A percentile compares a stretch with the other conserved stretches of the same genome.
Conservation (phyloP, 2,888 invertebrate species). For the Drosophila nigricruria region DNA sequence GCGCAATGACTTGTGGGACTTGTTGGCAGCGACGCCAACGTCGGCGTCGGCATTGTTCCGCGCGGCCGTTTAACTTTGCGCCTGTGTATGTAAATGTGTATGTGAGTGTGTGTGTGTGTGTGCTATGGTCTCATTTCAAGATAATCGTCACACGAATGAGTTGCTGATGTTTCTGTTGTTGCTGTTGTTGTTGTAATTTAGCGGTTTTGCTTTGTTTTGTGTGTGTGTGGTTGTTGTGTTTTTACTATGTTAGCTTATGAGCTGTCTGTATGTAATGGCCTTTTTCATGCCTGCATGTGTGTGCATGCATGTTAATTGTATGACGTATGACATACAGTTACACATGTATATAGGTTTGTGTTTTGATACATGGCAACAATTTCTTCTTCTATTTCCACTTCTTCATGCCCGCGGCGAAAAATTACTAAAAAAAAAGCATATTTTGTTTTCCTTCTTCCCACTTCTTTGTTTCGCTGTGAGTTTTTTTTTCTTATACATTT, state of each 20-base stretch:
- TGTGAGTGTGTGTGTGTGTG: slow-evolving; percentile 40
- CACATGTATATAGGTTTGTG: background rate
- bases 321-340: slow-evolving; percentile 10
- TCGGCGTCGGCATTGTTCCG: slow-evolving; percentile 71
- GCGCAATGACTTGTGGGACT: slow-evolving; percentile 70
- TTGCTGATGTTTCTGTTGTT: slow-evolving; percentile 56
- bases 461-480: slow-evolving; percentile 41
- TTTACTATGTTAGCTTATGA: slow-evolving; percentile 32
- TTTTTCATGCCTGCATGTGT: slow-evolving; percentile 18
- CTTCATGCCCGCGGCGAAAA: slow-evolving; percentile 21
- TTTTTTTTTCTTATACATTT: slow-evolving; percentile 21
- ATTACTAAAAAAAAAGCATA: slow-evolving; percentile 1
- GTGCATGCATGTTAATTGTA: slow-evolving; percentile 16
- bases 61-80: slow-evolving; percentile 76
- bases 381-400: slow-evolving; percentile 34
- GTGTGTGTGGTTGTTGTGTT: slow-evolving; percentile 11
- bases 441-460: slow-evolving; percentile 21
- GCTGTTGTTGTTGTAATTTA: slow-evolving; percentile 63
- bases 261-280: slow-evolving; percentile 11
- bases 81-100: slow-evolving; percentile 32
- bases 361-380: slow-evolving; percentile 29
- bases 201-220: slow-evolving; percentile 64
- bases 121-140: slow-evolving; percentile 78
- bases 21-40: slow-evolving; percentile 48
- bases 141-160: slow-evolving; percentile 77